These are phyloP conservation scores for Apus apus DNA, from an alignment of 2,113 vertebrate genomes.

Conservation along the genomic window DNA sequence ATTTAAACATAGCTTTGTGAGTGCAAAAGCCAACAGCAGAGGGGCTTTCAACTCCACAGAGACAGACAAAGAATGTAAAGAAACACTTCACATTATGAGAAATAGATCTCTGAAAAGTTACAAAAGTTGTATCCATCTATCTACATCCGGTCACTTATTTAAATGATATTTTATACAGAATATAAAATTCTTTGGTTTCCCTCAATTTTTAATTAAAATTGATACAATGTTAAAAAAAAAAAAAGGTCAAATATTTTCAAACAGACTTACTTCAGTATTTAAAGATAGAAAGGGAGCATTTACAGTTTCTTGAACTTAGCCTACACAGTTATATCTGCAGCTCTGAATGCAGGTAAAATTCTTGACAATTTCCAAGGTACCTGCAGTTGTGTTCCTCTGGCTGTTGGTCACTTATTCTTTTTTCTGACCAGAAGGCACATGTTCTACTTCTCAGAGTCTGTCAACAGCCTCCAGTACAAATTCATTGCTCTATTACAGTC, in stretches of 20 bases:
- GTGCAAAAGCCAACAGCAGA: not conserved
- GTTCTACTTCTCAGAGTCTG: not conserved
- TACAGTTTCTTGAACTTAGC: not conserved
- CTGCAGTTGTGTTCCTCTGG: not conserved
- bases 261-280: not conserved
- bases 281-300: not conserved
- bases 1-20: not conserved
- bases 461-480: not conserved
- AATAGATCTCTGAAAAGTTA: not conserved
- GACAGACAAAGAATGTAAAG: not conserved
- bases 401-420: not conserved
- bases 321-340: not conserved
- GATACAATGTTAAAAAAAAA: not conserved
- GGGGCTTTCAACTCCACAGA: not conserved
- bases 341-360: not conserved
- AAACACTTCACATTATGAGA: not conserved
- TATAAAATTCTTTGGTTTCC: not conserved
- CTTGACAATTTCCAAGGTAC: not conserved
- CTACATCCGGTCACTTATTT: not conserved
- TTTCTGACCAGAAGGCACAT: not conserved
- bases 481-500: not conserved
- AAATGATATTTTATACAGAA: not conserved
- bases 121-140: not conserved
- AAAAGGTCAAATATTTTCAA: not conserved
- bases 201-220: not conserved